These are phyloP conservation scores for Alaudala cheleensis DNA, from an alignment of 2,113 vertebrate genomes.

Conservation along the genomic window DNA sequence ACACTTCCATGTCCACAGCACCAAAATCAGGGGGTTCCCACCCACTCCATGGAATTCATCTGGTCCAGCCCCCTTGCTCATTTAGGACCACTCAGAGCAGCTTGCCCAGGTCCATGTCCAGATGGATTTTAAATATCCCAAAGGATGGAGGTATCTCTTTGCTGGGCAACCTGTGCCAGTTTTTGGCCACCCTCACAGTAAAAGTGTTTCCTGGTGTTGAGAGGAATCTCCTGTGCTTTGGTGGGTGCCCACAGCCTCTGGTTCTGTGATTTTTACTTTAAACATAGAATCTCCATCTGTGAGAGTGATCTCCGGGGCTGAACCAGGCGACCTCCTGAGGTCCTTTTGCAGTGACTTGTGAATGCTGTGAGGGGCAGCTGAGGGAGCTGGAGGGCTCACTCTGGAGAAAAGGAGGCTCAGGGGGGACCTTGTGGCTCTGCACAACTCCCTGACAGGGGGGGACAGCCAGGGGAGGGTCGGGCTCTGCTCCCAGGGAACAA, in stretches of 20 bases:
- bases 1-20: background rate
- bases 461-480: rapidly evolving
- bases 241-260: background rate
- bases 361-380: rapidly evolving
- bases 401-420: background rate
- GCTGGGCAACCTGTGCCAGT: background rate
- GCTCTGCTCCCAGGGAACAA: background rate
- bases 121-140: background rate
- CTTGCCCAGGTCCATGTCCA: background rate
- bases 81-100: background rate
- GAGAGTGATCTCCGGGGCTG: background rate
- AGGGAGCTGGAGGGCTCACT: background rate
- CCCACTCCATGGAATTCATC: background rate
- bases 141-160: background rate
- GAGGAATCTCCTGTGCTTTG: background rate
- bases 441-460: background rate
- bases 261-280: background rate
- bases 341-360: background rate
- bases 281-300: rapidly evolving
- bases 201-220: background rate
- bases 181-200: background rate
- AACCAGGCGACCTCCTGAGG: rapidly evolving
- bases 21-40: background rate
- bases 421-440: rapidly evolving
- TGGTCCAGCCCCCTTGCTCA: background rate